Conservation (phyloP, 2,797 vertebrate species). For the Emydoidea blandingii region DNA sequence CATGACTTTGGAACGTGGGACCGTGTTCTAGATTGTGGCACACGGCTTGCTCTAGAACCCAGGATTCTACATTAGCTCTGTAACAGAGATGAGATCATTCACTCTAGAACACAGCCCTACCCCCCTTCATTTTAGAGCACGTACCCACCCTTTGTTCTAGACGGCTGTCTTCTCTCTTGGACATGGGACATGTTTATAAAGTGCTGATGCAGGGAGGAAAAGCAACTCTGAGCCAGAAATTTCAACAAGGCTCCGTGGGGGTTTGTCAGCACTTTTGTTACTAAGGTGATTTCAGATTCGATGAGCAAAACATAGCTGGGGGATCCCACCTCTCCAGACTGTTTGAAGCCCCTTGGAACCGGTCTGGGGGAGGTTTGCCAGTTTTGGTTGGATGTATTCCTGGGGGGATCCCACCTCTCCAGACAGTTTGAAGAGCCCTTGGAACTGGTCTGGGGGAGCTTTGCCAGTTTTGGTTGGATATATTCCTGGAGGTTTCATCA, state of each 20-base stretch:
- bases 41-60: background rate
- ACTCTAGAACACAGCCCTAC: background rate
- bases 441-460: background rate
- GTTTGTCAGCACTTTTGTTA: background rate
- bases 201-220: background rate
- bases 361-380: background rate
- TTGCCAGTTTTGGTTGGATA: background rate
- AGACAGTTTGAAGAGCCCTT: background rate
- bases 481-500: background rate
- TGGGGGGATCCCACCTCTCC: no score
- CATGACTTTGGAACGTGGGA: background rate
- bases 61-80: background rate
- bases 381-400: background rate
- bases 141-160: background rate
- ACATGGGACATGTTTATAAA: background rate
- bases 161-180: background rate
- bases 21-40: background rate
- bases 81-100: background rate
- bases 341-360: background rate
- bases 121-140: background rate
- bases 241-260: background rate
- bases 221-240: background rate
- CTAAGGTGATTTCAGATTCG: background rate
- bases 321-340: no score
- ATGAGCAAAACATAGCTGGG: background rate